Evolutionary conservation across 2,888 invertebrate genomes (phyloP).

Genomic region (Dicyrtoma fusca): DNA sequence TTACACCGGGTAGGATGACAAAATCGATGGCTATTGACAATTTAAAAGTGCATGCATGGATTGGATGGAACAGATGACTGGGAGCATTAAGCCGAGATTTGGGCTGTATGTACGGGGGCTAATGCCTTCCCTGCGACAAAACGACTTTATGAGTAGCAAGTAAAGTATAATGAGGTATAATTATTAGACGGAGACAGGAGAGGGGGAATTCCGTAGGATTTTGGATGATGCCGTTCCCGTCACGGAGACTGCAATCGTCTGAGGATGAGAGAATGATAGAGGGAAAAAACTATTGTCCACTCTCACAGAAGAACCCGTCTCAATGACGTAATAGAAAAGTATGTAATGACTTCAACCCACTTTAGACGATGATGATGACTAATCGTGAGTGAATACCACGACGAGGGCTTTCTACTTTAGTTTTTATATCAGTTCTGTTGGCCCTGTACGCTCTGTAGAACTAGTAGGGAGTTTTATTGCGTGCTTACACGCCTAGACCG

Average conservation of each 20-base stretch:
- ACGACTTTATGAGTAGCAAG: not conserved
- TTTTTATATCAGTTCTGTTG: not conserved
- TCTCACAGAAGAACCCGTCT: not conserved
- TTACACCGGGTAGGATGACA: too few species aligned
- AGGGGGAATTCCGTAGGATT: too few species aligned
- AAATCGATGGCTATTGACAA: too few species aligned
- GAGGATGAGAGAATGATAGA: not conserved
- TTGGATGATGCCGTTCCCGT: too few species aligned
- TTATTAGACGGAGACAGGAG: not conserved
- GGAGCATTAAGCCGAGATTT: too few species aligned
- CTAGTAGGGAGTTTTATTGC: too few species aligned
- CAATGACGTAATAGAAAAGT: not conserved
- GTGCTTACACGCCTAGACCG: not conserved
- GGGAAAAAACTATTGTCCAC: not conserved
- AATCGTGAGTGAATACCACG: constrained; percentile 2
- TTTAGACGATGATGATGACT: constrained; percentile 11
- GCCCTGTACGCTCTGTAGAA: too few species aligned
- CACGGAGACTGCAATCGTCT: too few species aligned
- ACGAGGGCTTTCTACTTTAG: not conserved
- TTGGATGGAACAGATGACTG: too few species aligned
- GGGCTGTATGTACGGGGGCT: too few species aligned
- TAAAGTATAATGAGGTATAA: not conserved
- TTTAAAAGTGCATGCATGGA: too few species aligned
- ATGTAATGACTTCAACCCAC: constrained; percentile 11
- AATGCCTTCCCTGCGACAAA: too few species aligned